Base-by-base conservation (phyloP, 2,888 invertebrate genomes). In the Ophioninae sp. region DNA sequence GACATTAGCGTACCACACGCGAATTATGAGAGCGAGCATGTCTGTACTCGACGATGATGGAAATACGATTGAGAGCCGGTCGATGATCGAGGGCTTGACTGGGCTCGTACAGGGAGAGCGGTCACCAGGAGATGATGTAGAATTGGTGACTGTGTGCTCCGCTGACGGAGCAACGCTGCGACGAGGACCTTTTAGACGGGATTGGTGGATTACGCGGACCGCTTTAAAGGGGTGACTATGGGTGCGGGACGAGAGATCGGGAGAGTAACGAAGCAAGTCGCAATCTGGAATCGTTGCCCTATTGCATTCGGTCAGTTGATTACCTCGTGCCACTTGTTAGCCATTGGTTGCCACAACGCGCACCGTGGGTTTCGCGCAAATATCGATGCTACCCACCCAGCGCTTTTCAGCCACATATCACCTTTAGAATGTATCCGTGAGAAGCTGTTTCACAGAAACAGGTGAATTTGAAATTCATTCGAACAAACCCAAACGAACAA, bases 251-350 rank as follows among this genome's bases (percentile, higher is more conserved):
- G 68, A 69, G 61, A 77, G 61, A 77, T 68, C 17, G 59, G n/a
- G 61, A 44, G 58, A 22, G 63, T 75, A 61, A 63, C 69, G 65
- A 63, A 79, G 65, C 78, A 79, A 65, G 74, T 82, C 80, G 65
- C 76, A 81, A 81, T 79, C 80, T 82, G 86, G 81, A 85, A 87
- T 86, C 87, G 87, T 89, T 90, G 88, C 88, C 87, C 88, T 90
- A 89, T 90, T 90, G 89, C 90, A 91, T 91, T 91, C 88, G 88
- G 87, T 86, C 89, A 88, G 90, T 90, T 88, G 92, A 92, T 92
- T 90, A 84, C 93, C 93, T 93, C 92, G 92, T 92, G 90, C 92
- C 85, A 93, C 92, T 93, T 93, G 91, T 81, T 87, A 87, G 87
- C 88, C 88, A 92, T 92, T 92, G 92, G 92, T 90, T 87, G 86